A percentile compares a stretch with the other conserved stretches of the same genome.
Conservation (phyloP, 1,140 invertebrate genomes). For the Drosophila truncata region DNA sequence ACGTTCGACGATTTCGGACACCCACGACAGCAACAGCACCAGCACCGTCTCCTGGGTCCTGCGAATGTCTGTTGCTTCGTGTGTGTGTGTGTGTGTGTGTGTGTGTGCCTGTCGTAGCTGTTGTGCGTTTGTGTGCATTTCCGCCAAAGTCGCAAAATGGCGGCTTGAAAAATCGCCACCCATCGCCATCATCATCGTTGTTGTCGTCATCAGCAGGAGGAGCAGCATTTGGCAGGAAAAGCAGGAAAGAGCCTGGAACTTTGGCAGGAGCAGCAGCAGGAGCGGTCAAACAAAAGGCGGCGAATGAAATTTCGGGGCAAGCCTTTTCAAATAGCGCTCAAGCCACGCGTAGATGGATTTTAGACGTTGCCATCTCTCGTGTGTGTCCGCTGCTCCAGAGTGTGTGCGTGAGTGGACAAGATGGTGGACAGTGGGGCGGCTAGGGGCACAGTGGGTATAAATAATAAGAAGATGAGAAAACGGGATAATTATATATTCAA, state of each 20-base stretch:
- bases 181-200: constrained; percentile 30
- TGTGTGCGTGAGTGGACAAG: constrained; percentile 36
- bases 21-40: constrained; percentile 53
- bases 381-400: neutral
- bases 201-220: constrained; percentile 27
- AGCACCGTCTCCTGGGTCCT: constrained; percentile 28
- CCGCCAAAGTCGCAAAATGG: constrained; percentile 82
- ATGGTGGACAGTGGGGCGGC: constrained; percentile 42
- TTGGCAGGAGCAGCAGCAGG: constrained; percentile 37
- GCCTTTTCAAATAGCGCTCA: constrained; percentile 54
- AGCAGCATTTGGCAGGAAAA: constrained; percentile 20
- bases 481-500: neutral
- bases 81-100: constrained; percentile 5
- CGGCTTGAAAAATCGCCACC: constrained; percentile 72
- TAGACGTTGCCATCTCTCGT: constrained; percentile 45
- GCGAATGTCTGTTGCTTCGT: neutral
- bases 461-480: neutral
- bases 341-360: constrained; percentile 61
- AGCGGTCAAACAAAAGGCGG: constrained; percentile 57
- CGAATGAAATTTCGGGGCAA: constrained; percentile 69
- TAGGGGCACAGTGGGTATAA: constrained; percentile 23
- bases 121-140: constrained; percentile 54
- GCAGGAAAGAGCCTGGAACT: constrained; percentile 35
- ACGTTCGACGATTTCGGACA: constrained; percentile 80
- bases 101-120: constrained; percentile 12